Evolutionary conservation across 2,113 vertebrate genomes (phyloP).

Genomic region (Ancistrus triradiatus): DNA sequence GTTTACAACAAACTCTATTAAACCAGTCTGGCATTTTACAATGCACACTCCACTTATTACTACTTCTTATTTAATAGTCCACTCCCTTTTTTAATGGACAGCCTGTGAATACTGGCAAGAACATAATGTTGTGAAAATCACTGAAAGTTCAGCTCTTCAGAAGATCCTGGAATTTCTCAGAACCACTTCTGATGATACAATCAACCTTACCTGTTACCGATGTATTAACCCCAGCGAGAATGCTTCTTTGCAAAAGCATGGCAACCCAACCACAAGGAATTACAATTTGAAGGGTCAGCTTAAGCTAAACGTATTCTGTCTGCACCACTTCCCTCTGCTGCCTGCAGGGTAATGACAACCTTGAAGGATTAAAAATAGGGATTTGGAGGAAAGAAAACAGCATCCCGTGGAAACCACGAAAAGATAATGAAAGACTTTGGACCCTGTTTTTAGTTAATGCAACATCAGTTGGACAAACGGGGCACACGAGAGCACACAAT

Average conservation of each 20-base stretch:
- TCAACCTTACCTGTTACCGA: neutral
- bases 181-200: too few relatives aligned
- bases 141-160: too few relatives aligned
- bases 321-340: slow-evolving; percentile 43
- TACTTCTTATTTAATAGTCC: too few relatives aligned
- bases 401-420: neutral
- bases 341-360: slow-evolving; percentile 36
- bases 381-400: slow-evolving; percentile 30
- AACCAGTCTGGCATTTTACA: too few relatives aligned
- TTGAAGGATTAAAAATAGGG: slow-evolving; percentile 23
- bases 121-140: too few relatives aligned
- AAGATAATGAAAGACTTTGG: neutral
- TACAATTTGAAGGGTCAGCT: slow-evolving; percentile 52
- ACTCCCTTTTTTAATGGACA: too few relatives aligned
- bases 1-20: too few relatives aligned
- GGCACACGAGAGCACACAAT: neutral
- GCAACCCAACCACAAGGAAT: slow-evolving; percentile 47
- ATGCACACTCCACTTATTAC: too few relatives aligned
- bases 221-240: slow-evolving; percentile 41
- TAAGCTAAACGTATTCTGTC: slow-evolving; percentile 56
- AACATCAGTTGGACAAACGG: neutral
- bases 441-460: slow-evolving; percentile 13
- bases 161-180: too few relatives aligned
- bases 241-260: slow-evolving; percentile 36
- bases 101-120: too few relatives aligned